Base-by-base conservation (phyloP, 2,888 invertebrate genomes). In the Bhutanitis thaidina region DNA sequence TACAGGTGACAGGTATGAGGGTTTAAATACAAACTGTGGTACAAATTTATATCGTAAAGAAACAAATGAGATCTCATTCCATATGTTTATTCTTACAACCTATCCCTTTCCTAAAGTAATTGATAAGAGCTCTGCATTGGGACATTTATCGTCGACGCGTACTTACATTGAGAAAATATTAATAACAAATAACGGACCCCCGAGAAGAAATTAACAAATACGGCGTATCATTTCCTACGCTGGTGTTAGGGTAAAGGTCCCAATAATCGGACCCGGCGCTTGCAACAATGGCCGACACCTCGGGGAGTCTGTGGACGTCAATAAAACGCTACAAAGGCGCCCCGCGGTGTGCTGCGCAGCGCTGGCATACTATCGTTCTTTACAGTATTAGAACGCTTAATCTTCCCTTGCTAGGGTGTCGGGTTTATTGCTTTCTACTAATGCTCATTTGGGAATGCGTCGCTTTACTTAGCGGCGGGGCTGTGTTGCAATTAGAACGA, bases 321-420 rank as follows among this genome's bases (percentile, higher is more conserved):
- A 86, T 85, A 84, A 85, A 80, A 80, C 65, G 64, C 74, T 75
- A 83, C 82, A 84, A 77, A 67, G 76, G 59, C 71, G 40, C 76
- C 78, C 77, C 67, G 76, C 64, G 60, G 80, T 52, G 73, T 55
- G 54, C 58, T 56, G 57, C 50, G 56, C 54, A 52, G 55, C 43
- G 53, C 58, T 41, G 48, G 32, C 59, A 60, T 54, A 56, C 62
- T 59, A 63, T 45, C 65, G 63, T 77, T 74, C 79, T 74, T 75
- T 75, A 80, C 71, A 69, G 77, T 60, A 70, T 76, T 78, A 77
- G 74, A 70, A 66, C 71, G 61, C 71, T 77, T 81, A 80, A 81
- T 81, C 80, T 73, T 62, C 58, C 59, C 63, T 62, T 57, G 65
- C 56, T 53, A 53, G 80, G 80, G 79, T 72, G 74, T 68, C 64